Percentiles rank a stretch among this genome's conserved stretches.
Conservation (phyloP, 2,797 vertebrate species). For the Mormyrus hasselquistii region DNA sequence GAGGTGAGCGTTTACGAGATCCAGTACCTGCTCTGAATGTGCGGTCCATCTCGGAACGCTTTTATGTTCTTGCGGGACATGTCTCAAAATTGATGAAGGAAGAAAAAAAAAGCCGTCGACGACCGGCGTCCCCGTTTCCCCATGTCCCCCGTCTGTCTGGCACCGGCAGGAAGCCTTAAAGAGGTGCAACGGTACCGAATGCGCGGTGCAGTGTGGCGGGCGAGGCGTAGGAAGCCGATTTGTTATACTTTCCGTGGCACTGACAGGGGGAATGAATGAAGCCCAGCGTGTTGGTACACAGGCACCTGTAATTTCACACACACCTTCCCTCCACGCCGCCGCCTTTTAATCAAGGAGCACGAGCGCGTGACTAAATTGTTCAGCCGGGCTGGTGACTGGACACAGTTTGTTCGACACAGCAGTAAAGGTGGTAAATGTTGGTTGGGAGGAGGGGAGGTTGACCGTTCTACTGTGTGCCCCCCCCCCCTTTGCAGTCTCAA, state of each 20-base stretch:
- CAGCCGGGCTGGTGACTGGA: not conserved
- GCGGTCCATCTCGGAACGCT: not conserved
- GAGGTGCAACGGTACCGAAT: not conserved
- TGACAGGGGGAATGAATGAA: conserved; percentile 13
- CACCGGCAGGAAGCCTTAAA: not conserved
- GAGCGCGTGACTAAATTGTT: conserved; percentile 16
- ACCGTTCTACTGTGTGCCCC: not conserved
- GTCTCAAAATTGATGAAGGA: not conserved
- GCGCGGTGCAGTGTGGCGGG: not conserved
- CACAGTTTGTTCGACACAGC: conserved; percentile 5
- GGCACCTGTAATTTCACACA: not conserved
- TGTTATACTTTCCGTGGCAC: conserved; percentile 33
- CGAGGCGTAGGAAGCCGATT: conserved; percentile 32
- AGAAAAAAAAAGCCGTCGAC: not conserved
- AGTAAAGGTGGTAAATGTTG: conserved; percentile 12
- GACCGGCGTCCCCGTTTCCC: no score
- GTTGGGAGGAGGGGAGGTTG: conserved; percentile 14
- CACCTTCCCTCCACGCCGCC: not conserved
- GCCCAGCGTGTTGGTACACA: not conserved
- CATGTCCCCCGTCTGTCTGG: not conserved
- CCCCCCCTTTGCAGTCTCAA: not conserved
- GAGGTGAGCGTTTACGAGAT: not conserved
- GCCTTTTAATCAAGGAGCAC: conserved; percentile 23
- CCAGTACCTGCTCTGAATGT: not conserved
- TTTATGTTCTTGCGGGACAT: not conserved